Evolutionary conservation across 2,888 invertebrate species (phyloP).

Genomic region (Andrena minutula): DNA sequence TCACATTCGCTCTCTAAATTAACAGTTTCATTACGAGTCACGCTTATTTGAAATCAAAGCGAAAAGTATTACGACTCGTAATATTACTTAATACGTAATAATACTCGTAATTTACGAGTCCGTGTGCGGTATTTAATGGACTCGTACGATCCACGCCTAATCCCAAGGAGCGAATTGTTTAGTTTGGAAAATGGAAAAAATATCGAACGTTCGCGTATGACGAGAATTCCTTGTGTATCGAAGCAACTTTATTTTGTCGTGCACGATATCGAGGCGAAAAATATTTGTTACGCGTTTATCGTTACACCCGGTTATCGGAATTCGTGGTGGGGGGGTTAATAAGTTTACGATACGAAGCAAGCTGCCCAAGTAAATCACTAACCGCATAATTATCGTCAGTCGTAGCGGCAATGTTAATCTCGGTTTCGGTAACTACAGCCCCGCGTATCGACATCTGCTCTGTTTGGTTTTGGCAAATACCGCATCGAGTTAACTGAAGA

Average conservation of each 20-base stretch:
- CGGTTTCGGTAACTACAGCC: conserved; percentile 51
- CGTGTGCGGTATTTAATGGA: not conserved
- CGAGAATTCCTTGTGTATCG: not conserved
- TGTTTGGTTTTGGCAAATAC: conserved; percentile 59
- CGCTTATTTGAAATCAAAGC: conserved; percentile 2
- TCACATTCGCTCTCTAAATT: conserved; percentile 2
- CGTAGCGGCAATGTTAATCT: conserved; percentile 59
- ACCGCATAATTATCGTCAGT: conserved; percentile 51
- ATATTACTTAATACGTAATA: no score
- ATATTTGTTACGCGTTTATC: conserved; percentile 7
- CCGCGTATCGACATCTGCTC: conserved; percentile 48
- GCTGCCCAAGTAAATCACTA: conserved; percentile 37
- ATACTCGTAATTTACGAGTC: no score
- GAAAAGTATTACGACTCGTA: not conserved
- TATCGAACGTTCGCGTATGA: not conserved
- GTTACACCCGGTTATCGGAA: conserved; percentile 24
- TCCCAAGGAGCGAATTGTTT: no score
- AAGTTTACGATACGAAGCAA: conserved; percentile 47
- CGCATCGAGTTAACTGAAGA: conserved; percentile 46
- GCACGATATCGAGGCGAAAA: conserved; percentile 5
- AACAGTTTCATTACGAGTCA: not conserved
- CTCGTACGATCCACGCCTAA: not conserved
- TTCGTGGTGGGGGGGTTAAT: conserved; percentile 11
- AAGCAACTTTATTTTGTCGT: conserved; percentile 1
- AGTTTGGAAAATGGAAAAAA: not conserved